Evolutionary conservation across 2,888 invertebrate genomes (phyloP).

Genomic region (Cephus rjabovi): DNA sequence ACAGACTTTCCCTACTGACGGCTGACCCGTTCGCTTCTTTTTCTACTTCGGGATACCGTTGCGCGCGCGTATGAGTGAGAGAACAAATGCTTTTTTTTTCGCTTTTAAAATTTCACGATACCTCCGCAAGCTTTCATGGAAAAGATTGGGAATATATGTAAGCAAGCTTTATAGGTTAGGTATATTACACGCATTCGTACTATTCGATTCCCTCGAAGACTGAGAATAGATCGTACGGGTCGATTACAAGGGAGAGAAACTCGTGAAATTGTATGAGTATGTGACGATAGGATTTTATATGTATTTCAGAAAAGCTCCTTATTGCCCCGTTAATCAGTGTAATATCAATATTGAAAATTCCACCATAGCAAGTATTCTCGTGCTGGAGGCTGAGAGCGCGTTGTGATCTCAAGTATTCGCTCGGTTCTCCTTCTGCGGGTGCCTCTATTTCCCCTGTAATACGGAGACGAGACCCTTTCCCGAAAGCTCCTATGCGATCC

Average conservation of each 20-base stretch:
- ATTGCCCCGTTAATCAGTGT: constrained; percentile 49
- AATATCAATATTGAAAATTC: constrained; percentile 60
- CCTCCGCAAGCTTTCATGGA: not conserved
- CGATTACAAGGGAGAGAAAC: too few relatives aligned
- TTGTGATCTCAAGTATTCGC: constrained; percentile 52
- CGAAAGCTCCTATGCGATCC: too few relatives aligned
- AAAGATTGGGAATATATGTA: not conserved
- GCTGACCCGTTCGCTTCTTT: not conserved
- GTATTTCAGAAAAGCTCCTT: too few relatives aligned
- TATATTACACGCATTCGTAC: too few relatives aligned
- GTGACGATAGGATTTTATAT: too few relatives aligned
- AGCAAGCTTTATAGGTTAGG: not conserved
- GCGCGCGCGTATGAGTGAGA: not conserved
- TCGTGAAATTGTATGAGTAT: too few relatives aligned
- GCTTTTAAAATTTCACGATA: not conserved
- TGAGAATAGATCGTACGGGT: too few relatives aligned
- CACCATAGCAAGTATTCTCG: constrained; percentile 38
- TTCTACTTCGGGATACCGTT: not conserved
- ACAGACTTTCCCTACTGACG: not conserved
- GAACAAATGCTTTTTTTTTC: not conserved
- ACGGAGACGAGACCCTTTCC: not conserved
- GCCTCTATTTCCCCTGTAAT: constrained; percentile 4
- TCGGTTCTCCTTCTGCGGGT: constrained; percentile 14
- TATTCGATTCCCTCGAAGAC: too few relatives aligned
- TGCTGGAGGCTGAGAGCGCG: constrained; percentile 23